Evolutionary conservation across 2,113 vertebrate species (phyloP).

Genomic region (Gymnogyps californianus): DNA sequence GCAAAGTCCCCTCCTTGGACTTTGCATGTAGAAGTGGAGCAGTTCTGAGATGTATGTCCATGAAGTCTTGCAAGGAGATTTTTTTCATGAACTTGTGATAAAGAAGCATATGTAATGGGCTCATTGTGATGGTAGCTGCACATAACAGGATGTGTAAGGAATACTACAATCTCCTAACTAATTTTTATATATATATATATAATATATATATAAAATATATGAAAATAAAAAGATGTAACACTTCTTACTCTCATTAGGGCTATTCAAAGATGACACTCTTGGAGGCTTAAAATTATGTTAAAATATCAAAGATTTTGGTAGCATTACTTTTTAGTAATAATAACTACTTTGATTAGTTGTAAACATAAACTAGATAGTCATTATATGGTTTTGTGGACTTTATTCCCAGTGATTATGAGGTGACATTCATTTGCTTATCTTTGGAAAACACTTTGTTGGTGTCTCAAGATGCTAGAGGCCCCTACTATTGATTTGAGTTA

Average conservation of each 20-base stretch:
- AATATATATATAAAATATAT: background rate
- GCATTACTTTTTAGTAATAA: background rate
- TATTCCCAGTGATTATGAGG: background rate
- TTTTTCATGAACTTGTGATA: background rate
- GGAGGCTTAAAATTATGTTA: background rate
- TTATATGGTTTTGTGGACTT: background rate
- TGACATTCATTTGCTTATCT: background rate
- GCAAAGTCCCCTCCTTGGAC: background rate
- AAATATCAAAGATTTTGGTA: background rate
- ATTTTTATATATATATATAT: conserved; percentile 15
- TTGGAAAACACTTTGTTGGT: conserved; percentile 23
- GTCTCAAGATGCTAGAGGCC: background rate
- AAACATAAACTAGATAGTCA: background rate
- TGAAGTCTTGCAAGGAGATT: background rate
- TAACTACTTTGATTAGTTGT: background rate
- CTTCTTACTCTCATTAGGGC: background rate
- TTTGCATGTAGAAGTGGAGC: background rate
- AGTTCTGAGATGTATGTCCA: background rate
- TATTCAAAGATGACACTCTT: background rate
- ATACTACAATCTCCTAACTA: background rate
- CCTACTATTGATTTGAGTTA: background rate
- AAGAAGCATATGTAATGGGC: background rate
- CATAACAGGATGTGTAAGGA: background rate
- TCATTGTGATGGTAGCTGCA: background rate
- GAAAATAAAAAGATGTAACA: background rate